Conservation (phyloP, 2,113 vertebrate genomes). For the Corythornis madagascariensis region DNA sequence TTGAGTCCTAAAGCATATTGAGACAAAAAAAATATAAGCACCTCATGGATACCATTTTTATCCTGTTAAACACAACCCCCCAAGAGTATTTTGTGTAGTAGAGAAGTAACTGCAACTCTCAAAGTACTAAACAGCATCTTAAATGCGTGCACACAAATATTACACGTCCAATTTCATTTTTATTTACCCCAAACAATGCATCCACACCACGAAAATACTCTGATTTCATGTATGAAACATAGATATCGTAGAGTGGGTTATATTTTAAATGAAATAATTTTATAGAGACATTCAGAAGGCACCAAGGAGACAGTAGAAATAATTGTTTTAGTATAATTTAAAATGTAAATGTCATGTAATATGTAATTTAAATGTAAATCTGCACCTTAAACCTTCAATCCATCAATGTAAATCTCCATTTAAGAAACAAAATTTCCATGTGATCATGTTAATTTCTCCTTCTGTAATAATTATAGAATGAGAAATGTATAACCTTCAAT, state of each 20-base stretch:
- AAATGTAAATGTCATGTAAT: conserved; percentile 65
- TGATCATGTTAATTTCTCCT: conserved; percentile 58
- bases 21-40: neutral
- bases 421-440: conserved; percentile 62
- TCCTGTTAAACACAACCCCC: neutral
- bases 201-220: neutral
- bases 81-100: neutral
- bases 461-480: conserved; percentile 50
- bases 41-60: neutral
- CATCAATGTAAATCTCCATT: conserved; percentile 65
- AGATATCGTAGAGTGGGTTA: neutral
- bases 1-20: neutral
- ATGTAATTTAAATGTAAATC: conserved; percentile 71
- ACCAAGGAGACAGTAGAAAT: conserved; percentile 59
- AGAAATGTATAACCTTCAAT: conserved; percentile 54
- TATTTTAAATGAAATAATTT: conserved; percentile 31
- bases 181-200: neutral
- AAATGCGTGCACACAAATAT: neutral
- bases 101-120: neutral
- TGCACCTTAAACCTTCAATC: conserved; percentile 68
- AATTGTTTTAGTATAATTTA: conserved; percentile 68
- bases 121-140: neutral
- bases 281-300: conserved; percentile 15
- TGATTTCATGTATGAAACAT: neutral
- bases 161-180: neutral